Percentiles rank a stretch among this genome's conserved stretches.
phyloP scores from a whole-genome alignment of 2,113 vertebrate genomes.

The Gopherus flavomarginatus region DNA sequence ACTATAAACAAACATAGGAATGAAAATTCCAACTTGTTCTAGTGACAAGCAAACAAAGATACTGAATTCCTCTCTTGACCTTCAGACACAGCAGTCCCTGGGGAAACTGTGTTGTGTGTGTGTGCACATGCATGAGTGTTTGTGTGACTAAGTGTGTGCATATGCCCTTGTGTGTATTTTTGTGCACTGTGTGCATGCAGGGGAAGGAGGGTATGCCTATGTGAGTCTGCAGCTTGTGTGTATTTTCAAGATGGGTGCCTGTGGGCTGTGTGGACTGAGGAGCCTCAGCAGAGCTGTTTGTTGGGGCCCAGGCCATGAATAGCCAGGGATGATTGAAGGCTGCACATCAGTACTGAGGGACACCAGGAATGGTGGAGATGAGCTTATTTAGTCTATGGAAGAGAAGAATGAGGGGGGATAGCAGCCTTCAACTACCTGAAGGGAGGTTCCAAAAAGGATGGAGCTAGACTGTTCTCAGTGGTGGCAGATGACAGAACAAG shows the following conservation, averaged over 20 bases:
- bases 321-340: background rate
- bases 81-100: conserved; percentile 32
- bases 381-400: too few species aligned
- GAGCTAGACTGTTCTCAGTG: too few species aligned
- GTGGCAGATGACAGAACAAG: too few species aligned
- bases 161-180: background rate
- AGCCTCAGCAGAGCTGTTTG: accelerated
- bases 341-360: background rate
- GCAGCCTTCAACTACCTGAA: too few species aligned
- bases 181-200: background rate
- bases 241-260: background rate
- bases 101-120: background rate
- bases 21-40: conserved; percentile 69
- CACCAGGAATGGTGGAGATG: background rate
- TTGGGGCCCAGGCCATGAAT: accelerated
- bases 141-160: background rate
- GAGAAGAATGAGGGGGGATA: too few species aligned
- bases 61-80: background rate
- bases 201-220: background rate
- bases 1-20: conserved; percentile 72
- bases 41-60: conserved; percentile 69
- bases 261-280: background rate
- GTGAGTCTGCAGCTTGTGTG: background rate
- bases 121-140: background rate
- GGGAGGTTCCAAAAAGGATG: too few species aligned